Evolutionary conservation across 2,888 invertebrate genomes (phyloP).

Genomic region (Eupithecia insigniata): DNA sequence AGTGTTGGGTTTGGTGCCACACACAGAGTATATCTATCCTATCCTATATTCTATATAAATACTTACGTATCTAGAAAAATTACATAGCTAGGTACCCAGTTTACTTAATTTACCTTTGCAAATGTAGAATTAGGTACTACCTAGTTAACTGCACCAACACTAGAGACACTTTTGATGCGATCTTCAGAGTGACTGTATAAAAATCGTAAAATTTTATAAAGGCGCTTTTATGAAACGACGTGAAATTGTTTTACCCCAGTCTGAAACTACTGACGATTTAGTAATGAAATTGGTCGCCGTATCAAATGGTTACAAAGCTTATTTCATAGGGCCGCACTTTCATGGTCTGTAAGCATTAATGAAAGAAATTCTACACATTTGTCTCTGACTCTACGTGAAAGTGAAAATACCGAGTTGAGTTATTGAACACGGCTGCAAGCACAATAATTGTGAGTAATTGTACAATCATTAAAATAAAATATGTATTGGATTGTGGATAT

Average conservation of each 20-base stretch:
- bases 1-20: slow-evolving; percentile 13
- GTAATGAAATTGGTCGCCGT: background rate
- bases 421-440: slow-evolving; percentile 48
- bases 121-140: background rate
- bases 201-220: background rate
- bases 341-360: slow-evolving; percentile 62
- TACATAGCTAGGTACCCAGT: background rate
- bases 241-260: background rate
- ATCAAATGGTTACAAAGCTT: background rate
- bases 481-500: slow-evolving; percentile 41
- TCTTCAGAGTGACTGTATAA: background rate
- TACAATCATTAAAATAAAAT: slow-evolving; percentile 43
- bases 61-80: background rate
- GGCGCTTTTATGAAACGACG: background rate
- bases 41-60: no score
- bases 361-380: slow-evolving; percentile 72
- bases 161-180: background rate
- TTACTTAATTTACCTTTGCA: background rate
- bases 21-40: slow-evolving; percentile 5
- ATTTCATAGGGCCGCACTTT: slow-evolving; percentile 50
- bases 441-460: slow-evolving; percentile 40
- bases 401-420: slow-evolving; percentile 57
- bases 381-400: slow-evolving; percentile 64
- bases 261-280: background rate
- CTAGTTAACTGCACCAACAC: background rate